Conservation (phyloP, 2,797 vertebrate genomes). For the Sebastes ruberrimus region DNA sequence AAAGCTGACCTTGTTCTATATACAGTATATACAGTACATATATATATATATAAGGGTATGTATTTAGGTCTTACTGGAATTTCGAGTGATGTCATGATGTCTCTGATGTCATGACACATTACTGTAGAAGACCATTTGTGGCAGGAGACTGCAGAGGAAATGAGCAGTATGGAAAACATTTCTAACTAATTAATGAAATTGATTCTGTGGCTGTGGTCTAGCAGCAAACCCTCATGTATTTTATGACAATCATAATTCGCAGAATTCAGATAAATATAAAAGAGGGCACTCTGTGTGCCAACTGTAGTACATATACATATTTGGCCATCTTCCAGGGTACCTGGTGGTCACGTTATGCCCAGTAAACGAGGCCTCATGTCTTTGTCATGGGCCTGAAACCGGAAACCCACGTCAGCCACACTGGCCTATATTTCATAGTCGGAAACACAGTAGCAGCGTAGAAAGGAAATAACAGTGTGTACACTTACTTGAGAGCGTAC, state of each 20-base stretch:
- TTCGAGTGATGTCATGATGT: not conserved
- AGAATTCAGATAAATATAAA: not conserved
- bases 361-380: slow-evolving; percentile 11
- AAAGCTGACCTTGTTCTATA: too few relatives aligned
- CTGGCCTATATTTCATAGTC: slow-evolving; percentile 60
- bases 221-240: not conserved
- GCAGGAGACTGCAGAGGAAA: not conserved
- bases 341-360: not conserved
- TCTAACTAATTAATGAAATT: slow-evolving; percentile 4
- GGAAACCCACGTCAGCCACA: slow-evolving; percentile 31
- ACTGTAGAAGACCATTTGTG: not conserved
- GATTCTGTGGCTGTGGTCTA: not conserved
- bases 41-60: not conserved
- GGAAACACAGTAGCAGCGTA: slow-evolving; percentile 16
- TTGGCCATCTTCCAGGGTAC: slow-evolving; percentile 12
- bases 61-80: not conserved
- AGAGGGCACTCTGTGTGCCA: not conserved
- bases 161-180: not conserved
- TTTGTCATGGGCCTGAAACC: slow-evolving; percentile 52
- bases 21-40: too few relatives aligned
- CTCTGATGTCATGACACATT: not conserved
- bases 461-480: slow-evolving; percentile 50
- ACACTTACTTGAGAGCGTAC: slow-evolving; percentile 49
- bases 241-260: not conserved
- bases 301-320: not conserved